Evolutionary conservation across 1,140 invertebrate genomes (phyloP).

Genomic region (Rhizoglyphus robini): DNA sequence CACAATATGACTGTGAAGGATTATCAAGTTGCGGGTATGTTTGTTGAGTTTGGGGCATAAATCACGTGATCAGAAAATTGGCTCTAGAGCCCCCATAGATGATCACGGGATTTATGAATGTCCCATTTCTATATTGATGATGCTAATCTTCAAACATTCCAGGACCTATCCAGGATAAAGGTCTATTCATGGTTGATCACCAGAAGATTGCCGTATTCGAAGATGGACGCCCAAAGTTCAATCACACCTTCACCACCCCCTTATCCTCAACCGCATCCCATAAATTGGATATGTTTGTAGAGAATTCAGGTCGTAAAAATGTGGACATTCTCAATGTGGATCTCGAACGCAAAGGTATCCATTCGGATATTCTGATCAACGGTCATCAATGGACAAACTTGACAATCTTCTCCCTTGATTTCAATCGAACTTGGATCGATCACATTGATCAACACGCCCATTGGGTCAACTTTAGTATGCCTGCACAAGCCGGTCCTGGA

Average conservation of each 20-base stretch:
- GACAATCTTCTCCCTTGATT: not conserved
- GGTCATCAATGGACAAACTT: no score
- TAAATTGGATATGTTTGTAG: slow-evolving; percentile 23
- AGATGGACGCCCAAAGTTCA: not conserved
- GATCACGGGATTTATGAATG: no score
- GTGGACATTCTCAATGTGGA: not conserved
- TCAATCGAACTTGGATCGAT: not conserved
- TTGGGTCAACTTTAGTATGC: no score
- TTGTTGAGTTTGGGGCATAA: no score
- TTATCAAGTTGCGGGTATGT: no score
- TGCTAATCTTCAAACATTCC: not conserved
- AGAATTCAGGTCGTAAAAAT: slow-evolving; percentile 25
- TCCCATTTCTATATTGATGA: no score
- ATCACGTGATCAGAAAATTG: no score
- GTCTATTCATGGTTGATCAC: slow-evolving; percentile 4
- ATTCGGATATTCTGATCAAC: not conserved
- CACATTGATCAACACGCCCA: no score
- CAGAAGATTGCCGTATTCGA: not conserved
- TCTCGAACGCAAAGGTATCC: no score
- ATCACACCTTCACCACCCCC: slow-evolving; percentile 20
- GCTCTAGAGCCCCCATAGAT: no score
- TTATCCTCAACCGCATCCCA: not conserved
- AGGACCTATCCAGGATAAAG: not conserved
- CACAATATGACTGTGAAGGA: not conserved
- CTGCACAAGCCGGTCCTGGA: not conserved